Percentiles rank a stretch among this genome's conserved stretches.
Conservation (phyloP, 2,797 vertebrate genomes). For the Neosilurus hyrtlii region DNA sequence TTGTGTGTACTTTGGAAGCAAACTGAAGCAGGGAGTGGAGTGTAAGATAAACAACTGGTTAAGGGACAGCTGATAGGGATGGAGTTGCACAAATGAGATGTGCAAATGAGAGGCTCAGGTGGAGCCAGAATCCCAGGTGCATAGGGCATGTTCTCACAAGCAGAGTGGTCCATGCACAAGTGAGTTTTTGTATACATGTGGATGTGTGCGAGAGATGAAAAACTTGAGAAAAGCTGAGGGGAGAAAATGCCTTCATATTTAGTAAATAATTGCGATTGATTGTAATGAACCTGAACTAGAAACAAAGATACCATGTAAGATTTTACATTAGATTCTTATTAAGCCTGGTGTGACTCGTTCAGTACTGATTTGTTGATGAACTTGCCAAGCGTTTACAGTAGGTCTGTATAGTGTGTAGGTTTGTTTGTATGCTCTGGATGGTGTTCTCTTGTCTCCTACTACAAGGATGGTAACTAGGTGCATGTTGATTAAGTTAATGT, state of each 20-base stretch:
- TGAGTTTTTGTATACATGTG: not conserved
- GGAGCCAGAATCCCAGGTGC: constrained; percentile 41
- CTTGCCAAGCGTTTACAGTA: not conserved
- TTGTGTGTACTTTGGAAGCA: constrained; percentile 17
- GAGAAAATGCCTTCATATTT: not conserved
- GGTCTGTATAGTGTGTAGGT: not conserved
- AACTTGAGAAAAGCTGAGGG: not conserved
- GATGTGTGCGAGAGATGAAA: not conserved
- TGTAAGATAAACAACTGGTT: constrained; percentile 21
- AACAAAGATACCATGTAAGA: not conserved
- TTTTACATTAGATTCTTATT: not conserved
- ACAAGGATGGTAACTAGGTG: constrained; percentile 19
- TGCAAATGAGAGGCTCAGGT: constrained; percentile 36
- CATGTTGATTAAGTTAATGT: constrained; percentile 21
- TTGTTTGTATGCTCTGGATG: not conserved
- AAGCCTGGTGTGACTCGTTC: not conserved
- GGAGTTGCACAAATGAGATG: not conserved
- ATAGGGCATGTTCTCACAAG: constrained; percentile 53
- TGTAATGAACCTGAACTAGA: too few species aligned
- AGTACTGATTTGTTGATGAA: not conserved
- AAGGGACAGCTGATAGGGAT: constrained; percentile 8
- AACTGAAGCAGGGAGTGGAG: constrained; percentile 6
- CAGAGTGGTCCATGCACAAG: constrained; percentile 20
- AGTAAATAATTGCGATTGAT: not conserved
- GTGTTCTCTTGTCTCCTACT: constrained; percentile 5